phyloP scores from a whole-genome alignment of 2,888 invertebrate genomes.

The Diabrotica balteata region DNA sequence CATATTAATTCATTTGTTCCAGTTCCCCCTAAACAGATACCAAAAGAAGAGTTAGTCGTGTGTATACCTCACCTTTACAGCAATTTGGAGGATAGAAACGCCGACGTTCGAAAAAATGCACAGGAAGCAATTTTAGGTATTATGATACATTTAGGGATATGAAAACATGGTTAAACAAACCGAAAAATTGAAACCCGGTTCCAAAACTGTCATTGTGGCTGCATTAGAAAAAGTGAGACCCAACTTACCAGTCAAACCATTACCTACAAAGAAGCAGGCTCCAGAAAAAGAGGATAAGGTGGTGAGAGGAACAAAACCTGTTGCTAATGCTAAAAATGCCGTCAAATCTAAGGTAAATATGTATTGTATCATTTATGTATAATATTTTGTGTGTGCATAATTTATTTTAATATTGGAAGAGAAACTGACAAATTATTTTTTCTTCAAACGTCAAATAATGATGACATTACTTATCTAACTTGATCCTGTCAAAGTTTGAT shows the following conservation, averaged over 20 bases:
- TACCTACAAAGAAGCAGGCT: conserved; percentile 70
- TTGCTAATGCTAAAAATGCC: conserved; percentile 61
- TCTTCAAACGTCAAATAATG: too few species aligned
- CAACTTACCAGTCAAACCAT: conserved; percentile 81
- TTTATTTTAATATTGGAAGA: too few species aligned
- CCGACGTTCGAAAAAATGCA: conserved; percentile 89
- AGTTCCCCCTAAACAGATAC: conserved; percentile 75
- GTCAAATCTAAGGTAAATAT: conserved; percentile 65
- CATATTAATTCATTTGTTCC: conserved; percentile 30
- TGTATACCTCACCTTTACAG: conserved; percentile 81
- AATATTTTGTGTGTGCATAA: too few species aligned
- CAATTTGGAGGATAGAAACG: conserved; percentile 89
- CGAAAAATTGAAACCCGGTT: conserved; percentile 82
- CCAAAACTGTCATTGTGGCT: conserved; percentile 77
- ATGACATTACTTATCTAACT: too few species aligned
- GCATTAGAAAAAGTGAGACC: conserved; percentile 86
- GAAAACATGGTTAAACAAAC: conserved; percentile 78
- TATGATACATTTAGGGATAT: conserved; percentile 91
- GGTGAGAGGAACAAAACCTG: conserved; percentile 66
- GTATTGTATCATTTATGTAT: too few species aligned
- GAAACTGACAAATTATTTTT: too few species aligned
- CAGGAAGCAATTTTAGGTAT: conserved; percentile 89
- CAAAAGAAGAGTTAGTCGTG: conserved; percentile 80
- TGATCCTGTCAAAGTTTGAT: too few species aligned
- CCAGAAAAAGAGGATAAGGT: conserved; percentile 58